Evolutionary conservation across 2,113 vertebrate species (phyloP), one percentile per base, ranked within the genome.

Genomic region (Neogobius melanostomus): DNA sequence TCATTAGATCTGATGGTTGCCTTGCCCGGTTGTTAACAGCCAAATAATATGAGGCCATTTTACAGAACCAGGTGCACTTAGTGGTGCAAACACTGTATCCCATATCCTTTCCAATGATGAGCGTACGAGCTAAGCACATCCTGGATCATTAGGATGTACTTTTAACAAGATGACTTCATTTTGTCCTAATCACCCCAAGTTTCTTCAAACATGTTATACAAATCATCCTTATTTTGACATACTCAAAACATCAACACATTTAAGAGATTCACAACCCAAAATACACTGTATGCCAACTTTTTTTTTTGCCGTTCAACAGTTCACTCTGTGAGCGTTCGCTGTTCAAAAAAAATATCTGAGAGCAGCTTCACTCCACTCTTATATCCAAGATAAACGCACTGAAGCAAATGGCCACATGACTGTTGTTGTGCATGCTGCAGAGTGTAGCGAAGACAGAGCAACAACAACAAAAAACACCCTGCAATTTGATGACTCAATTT

Each of bases 331-430:
- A 36, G 28, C 28, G 1, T 47, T 68, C 44, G 36, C 52, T 68
- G 65, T 50, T 36, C 21, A 21, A 36, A 36, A 50, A 15, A 50
- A 4, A 50, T 12, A 12, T 12, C 49, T 49, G 11, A 49, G 11
- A 49, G 48, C 11, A 49, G 72, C 83, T 85, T 69, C 68, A 66
- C 72, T 79, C 80, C 79, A 67, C 83, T 86, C 84, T 79, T 77
- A 82, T 68, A 76, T 78, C 77, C 76, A 77, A 86, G 83, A 77
- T 83, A 83, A 89, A 87, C 73, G 77, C 72, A 72, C 68, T 75
- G 81, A 83, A 81, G 76, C 72, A 86, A 87, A 88, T 85, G 79
- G 75, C 73, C 69, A 61, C 76, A 63, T 78, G 84, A 74, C 28
- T 28, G 36, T 73, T 76, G 64, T 64, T 79, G 64, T 76, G 57